Evolutionary conservation across 1,140 invertebrate genomes (phyloP), one percentile per base, ranked within the genome.

Genomic region (Drosophila sucinea): DNA sequence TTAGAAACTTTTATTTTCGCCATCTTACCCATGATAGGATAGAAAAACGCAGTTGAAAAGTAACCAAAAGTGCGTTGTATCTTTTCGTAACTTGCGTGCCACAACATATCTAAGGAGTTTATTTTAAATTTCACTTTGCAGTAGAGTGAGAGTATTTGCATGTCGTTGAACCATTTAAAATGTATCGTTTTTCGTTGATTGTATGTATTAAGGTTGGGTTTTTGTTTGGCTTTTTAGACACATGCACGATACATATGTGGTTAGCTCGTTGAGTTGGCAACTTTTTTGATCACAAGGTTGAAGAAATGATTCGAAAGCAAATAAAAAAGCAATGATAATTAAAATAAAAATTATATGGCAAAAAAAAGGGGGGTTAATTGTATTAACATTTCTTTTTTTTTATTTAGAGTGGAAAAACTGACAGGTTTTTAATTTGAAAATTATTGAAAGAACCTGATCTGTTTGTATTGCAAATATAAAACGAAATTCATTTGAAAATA

Each of bases 221-320:
- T 51, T 51, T 51, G 10, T 51, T 51, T 51, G 44, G 23, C 44
- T 51, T 51, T 47, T 51, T 27, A 51, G 44, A 27, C 23, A 47
- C 44, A 47, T 7, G 7, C 23, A 47, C 6, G 7, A 51, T 51
- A 27, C 27, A 6, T 51, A 8, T 51, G 25, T 27, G 44, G 44
- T 27, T 51, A 27, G 25, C 23, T 8, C 25, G 23, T 7, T 51
- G 23, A 51, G 44, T 51, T 51, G 44, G 44, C 44, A 51, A 51
- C 7, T 51, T 51, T 51, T 51, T 51, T n/a, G 44, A 51, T 51
- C 44, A 27, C 44, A 51, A 51, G 44, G 44, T 51, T 51, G 8
- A 51, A 51, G 44, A 51, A 51, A 51, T 51, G 44, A 25, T 51
- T 51, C 44, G 44, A 51, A 51, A 51, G 44, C 44, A 51, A 47